phyloP scores from a whole-genome alignment of 2,888 invertebrate genomes.

The Lithosia quadra region DNA sequence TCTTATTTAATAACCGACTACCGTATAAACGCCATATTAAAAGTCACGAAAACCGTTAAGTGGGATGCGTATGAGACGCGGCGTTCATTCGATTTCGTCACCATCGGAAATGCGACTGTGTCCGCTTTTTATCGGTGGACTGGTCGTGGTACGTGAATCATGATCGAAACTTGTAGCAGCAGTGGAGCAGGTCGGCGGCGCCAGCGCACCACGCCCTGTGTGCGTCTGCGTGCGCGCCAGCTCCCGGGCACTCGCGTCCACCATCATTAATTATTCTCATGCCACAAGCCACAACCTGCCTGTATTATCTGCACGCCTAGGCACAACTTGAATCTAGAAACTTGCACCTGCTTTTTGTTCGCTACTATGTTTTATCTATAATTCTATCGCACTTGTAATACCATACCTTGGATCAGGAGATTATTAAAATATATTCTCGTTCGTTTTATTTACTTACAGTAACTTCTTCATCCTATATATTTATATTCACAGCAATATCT shows the following conservation, averaged over 20 bases:
- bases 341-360: conserved; percentile 67
- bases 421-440: conserved; percentile 28
- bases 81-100: conserved; percentile 72
- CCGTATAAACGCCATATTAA: conserved; percentile 80
- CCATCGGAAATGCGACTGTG: conserved; percentile 72
- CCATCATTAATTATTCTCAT: conserved; percentile 74
- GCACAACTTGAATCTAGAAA: conserved; percentile 54
- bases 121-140: conserved; percentile 69
- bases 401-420: conserved; percentile 45
- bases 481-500: conserved; percentile 23
- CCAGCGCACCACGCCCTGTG: conserved; percentile 77
- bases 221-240: conserved; percentile 62
- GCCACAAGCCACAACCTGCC: conserved; percentile 69
- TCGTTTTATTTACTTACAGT: conserved; percentile 27
- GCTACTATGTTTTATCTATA: conserved; percentile 51
- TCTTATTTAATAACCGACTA: conserved; percentile 82
- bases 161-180: conserved; percentile 63
- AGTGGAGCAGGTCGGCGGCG: conserved; percentile 74
- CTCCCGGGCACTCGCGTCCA: conserved; percentile 68
- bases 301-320: conserved; percentile 64
- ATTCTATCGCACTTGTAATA: conserved; percentile 49
- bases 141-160: conserved; percentile 70
- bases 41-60: conserved; percentile 78
- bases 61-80: conserved; percentile 73
- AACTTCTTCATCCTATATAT: conserved; percentile 32